These are phyloP conservation scores for Fukomys damarensis DNA, from an alignment of 2,113 vertebrate genomes.

Conservation along the genomic window DNA sequence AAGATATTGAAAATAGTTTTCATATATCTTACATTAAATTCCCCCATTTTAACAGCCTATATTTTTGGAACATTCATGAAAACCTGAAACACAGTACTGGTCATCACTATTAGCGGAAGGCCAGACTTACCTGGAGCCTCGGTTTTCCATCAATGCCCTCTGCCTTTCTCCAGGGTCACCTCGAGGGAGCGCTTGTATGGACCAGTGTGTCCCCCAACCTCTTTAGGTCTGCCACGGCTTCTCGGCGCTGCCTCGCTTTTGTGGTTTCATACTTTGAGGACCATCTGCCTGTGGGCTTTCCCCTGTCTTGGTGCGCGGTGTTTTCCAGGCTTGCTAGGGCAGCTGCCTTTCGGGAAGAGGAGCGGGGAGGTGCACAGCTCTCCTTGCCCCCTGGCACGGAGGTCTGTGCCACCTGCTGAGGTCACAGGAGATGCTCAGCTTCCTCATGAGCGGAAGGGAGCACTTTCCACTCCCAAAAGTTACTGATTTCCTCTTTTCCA, in stretches of 20 bases:
- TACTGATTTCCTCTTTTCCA: neutral
- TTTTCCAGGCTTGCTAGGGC: neutral
- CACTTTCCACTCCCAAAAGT: neutral
- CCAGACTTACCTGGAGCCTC: neutral
- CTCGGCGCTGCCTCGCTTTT: neutral
- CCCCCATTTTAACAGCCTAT: neutral
- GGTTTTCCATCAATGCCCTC: neutral
- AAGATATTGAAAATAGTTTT: neutral
- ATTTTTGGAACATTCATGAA: neutral
- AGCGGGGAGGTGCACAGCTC: neutral
- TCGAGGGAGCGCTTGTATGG: neutral
- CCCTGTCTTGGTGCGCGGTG: neutral
- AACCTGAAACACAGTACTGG: neutral
- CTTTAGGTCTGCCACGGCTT: neutral
- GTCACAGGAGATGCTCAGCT: no score
- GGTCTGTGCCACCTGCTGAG: no score
- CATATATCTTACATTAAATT: neutral
- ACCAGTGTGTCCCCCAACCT: neutral
- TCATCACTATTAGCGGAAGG: neutral
- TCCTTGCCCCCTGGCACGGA: rapidly evolving
- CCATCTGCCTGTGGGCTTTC: neutral
- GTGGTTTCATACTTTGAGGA: neutral
- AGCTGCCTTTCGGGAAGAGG: no score
- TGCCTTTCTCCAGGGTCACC: neutral
- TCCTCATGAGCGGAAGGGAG: rapidly evolving